phyloP scores from a whole-genome alignment of 1,140 invertebrate genomes.

The Leptinotarsa defecta region DNA sequence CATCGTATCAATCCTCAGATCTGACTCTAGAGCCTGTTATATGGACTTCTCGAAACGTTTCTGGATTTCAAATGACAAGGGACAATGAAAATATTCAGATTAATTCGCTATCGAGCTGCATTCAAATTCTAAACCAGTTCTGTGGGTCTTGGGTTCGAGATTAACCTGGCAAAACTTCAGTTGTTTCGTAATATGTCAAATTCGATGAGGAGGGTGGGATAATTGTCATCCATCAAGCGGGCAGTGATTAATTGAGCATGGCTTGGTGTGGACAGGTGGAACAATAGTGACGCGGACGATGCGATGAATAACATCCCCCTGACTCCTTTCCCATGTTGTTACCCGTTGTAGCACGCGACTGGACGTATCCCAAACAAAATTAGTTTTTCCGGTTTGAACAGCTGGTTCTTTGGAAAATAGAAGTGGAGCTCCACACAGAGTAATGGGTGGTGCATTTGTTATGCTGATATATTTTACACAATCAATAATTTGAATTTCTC shows the following conservation, averaged over 20 bases:
- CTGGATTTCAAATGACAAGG: not conserved
- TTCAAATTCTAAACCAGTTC: not conserved
- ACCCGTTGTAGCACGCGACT: not conserved
- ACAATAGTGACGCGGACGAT: slow-evolving; percentile 37
- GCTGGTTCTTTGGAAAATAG: too few relatives aligned
- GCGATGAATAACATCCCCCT: slow-evolving; percentile 8
- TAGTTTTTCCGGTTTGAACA: not conserved
- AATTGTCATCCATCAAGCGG: slow-evolving; percentile 44
- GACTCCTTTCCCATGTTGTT: not conserved
- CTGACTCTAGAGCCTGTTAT: not conserved
- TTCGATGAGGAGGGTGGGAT: slow-evolving; percentile 45
- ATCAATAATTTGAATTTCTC: too few relatives aligned
- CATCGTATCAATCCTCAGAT: not conserved
- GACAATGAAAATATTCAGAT: slow-evolving; percentile 5
- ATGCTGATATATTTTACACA: too few relatives aligned
- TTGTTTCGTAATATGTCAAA: slow-evolving; percentile 39
- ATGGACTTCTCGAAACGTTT: not conserved
- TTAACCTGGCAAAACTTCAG: slow-evolving; percentile 18
- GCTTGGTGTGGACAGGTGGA: slow-evolving; percentile 45
- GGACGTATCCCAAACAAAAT: not conserved
- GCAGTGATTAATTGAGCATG: slow-evolving; percentile 46
- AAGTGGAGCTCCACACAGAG: too few relatives aligned
- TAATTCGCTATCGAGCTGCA: not conserved
- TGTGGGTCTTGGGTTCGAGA: slow-evolving; percentile 21
- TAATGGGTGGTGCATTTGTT: too few relatives aligned